Evolutionary conservation across 2,113 vertebrate species (phyloP).

Genomic region (Dascyllus trimaculatus): DNA sequence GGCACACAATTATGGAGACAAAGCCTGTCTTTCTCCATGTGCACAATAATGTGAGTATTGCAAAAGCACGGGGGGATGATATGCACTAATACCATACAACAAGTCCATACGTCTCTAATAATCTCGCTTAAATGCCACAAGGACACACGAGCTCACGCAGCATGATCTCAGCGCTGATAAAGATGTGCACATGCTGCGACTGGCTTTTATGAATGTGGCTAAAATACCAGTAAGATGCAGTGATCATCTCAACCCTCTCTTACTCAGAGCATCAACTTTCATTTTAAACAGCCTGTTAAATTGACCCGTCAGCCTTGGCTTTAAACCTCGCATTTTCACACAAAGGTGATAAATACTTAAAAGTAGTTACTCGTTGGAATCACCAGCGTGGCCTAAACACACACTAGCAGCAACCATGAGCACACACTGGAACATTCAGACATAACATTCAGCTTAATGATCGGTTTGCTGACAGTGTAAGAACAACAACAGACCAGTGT

Average conservation of each 20-base stretch:
- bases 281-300: conserved; percentile 43
- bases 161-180: not conserved
- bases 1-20: not conserved
- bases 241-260: not conserved
- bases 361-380: not conserved
- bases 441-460: conserved; percentile 23
- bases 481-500: conserved; percentile 37
- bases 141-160: not conserved
- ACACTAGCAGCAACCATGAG: not conserved
- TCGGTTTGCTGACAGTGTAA: conserved; percentile 27
- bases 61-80: too few relatives aligned
- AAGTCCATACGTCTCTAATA: conserved; percentile 23
- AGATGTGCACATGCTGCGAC: conserved; percentile 2
- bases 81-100: not conserved
- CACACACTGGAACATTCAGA: conserved; percentile 13
- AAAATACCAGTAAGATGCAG: not conserved
- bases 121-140: not conserved
- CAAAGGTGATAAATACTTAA: conserved; percentile 23
- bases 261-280: not conserved
- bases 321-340: conserved; percentile 32
- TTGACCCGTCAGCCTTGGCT: conserved; percentile 31
- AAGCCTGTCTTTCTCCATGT: not conserved
- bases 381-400: not conserved
- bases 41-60: too few relatives aligned
- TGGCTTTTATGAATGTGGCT: conserved; percentile 16